These are phyloP conservation scores for Toxotes lorentzi DNA, from an alignment of 2,797 vertebrate species.

Conservation along the genomic window DNA sequence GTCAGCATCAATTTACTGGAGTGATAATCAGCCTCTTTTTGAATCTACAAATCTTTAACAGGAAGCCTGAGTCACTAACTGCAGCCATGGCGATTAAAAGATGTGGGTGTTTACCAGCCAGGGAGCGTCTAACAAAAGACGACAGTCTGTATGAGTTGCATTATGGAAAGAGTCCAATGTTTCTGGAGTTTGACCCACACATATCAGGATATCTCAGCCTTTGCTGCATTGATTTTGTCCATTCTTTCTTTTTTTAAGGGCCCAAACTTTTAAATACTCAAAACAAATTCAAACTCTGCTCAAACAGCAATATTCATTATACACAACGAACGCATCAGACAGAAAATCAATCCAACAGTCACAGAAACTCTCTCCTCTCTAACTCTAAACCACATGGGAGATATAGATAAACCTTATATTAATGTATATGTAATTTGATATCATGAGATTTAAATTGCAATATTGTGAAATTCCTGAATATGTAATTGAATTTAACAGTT, in stretches of 20 bases:
- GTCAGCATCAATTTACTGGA: neutral
- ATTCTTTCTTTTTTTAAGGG: neutral
- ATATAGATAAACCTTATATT: no score
- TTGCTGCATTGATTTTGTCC: neutral
- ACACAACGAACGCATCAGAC: neutral
- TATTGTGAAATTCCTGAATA: no score
- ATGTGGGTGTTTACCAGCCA: neutral
- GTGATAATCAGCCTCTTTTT: neutral
- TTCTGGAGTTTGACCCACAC: constrained; percentile 1
- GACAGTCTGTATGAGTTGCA: no score
- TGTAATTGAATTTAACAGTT: no score
- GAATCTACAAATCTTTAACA: neutral
- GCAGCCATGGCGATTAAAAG: neutral
- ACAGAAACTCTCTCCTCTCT: neutral
- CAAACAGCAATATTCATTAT: neutral
- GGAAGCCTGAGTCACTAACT: neutral
- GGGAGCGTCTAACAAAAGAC: neutral
- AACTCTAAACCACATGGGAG: neutral
- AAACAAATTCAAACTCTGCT: no score
- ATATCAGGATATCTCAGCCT: neutral
- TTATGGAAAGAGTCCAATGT: neutral
- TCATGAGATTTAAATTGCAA: no score
- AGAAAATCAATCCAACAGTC: neutral
- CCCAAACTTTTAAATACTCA: neutral
- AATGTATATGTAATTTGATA: no score